A percentile compares a stretch with the other conserved stretches of the same genome.
These are phyloP conservation scores for Andricus quercusramuli DNA, from an alignment of 2,888 invertebrate species.

Conservation along the genomic window DNA sequence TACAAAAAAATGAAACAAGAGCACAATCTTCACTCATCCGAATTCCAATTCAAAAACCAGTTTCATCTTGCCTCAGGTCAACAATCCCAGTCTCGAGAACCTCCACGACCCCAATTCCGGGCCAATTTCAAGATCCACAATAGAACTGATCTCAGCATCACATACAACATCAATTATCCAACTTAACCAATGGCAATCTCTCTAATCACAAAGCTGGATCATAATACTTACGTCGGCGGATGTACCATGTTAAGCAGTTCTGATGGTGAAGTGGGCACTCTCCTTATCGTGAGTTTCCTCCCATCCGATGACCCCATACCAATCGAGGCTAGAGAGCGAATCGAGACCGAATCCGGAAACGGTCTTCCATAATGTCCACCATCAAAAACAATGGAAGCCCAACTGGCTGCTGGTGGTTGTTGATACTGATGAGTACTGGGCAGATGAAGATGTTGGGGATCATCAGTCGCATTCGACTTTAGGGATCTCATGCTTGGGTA, in stretches of 20 bases:
- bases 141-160: background rate
- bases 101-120: background rate
- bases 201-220: conserved; percentile 5
- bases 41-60: background rate
- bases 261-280: conserved; percentile 91
- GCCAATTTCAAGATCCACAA: background rate
- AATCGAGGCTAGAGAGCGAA: conserved; percentile 90
- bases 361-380: conserved; percentile 78
- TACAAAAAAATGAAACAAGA: no score
- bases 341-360: conserved; percentile 84
- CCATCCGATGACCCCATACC: conserved; percentile 95
- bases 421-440: conserved; percentile 56
- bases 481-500: conserved; percentile 72
- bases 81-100: background rate
- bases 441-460: conserved; percentile 59
- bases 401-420: conserved; percentile 65
- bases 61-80: background rate
- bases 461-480: conserved; percentile 68
- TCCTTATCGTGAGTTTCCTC: conserved; percentile 89
- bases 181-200: background rate
- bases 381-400: conserved; percentile 82
- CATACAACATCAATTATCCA: conserved; percentile 2
- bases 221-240: conserved; percentile 88
- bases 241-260: conserved; percentile 92
- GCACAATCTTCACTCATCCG: background rate